Conservation (phyloP, 2,888 invertebrate species). For the Xestia c-nigrum region DNA sequence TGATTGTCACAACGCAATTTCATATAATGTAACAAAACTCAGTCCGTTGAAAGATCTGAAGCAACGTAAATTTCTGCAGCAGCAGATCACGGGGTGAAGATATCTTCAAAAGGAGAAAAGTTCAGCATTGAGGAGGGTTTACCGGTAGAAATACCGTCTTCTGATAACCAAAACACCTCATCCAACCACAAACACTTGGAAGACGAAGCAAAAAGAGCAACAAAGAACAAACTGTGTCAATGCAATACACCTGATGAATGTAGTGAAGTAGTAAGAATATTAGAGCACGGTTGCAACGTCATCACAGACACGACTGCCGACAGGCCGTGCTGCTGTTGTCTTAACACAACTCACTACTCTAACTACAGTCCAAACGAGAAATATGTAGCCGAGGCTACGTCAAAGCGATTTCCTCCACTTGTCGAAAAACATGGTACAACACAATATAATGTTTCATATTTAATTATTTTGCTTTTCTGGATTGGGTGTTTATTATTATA, state of each 20-base stretch:
- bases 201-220: slow-evolving; percentile 1
- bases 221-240: slow-evolving; percentile 56
- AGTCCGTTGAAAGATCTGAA: slow-evolving; percentile 23
- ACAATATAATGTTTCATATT: not conserved
- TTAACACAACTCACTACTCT: too few relatives aligned
- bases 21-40: not conserved
- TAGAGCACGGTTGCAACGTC: slow-evolving; percentile 17
- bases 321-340: slow-evolving; percentile 71
- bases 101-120: slow-evolving; percentile 44
- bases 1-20: not conserved
- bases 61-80: not conserved
- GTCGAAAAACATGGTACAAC: slow-evolving; percentile 68
- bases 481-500: not conserved
- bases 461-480: not conserved
- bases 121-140: slow-evolving; percentile 10
- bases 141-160: slow-evolving; percentile 19
- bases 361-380: slow-evolving; percentile 39
- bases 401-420: slow-evolving; percentile 72
- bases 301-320: slow-evolving; percentile 76
- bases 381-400: slow-evolving; percentile 61
- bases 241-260: slow-evolving; percentile 26
- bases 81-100: slow-evolving; percentile 21
- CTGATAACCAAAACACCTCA: slow-evolving; percentile 21
- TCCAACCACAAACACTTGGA: not conserved
- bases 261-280: not conserved